Base-by-base conservation (phyloP, 2,797 vertebrate genomes). In the Australoheros facetus region DNA sequence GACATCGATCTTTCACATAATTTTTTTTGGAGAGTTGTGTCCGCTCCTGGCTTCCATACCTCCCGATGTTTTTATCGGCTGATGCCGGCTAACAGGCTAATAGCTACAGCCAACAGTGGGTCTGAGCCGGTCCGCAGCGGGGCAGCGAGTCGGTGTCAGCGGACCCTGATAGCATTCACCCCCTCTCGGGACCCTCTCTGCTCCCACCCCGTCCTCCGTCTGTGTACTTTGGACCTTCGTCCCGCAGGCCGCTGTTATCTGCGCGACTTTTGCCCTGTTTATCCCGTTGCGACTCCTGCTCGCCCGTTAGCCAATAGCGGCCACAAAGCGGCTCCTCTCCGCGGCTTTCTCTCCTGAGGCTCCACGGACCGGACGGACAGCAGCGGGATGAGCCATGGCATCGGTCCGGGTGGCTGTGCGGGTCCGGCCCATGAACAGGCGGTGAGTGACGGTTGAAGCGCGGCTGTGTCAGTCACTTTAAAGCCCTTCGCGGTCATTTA, bases 341-440 rank as follows among this genome's bases (percentile, higher is more conserved):
- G 21, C 60, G 26, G 75, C 73, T 23, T 37, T 37, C 37, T 37
- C 37, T 37, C 37, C 37, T 37, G 42, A 10, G 4, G 11, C 12
- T 42, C 11, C 11, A 21, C 59, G 2, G 4, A 32, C 59, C 39
- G 55, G 37, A 53, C 21, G 77, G 60, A 19, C 45, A 0, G 3
- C 80, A 58, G 79, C 83, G 88, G 86, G 32, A 89, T 89, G 96
- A 85, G 88, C 92, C 1, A 98, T 99, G 98, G 98, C 98, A 77
- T 99, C 98, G 45, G 98, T 99, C 53, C 97, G 97, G 92, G 98
- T 99, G 94, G 98, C 98, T 64, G 98, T 99, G 86, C 94, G 98
- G 86, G 96, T 99, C 92, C 90, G 98, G 82, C 98, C 98, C 77
- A 96, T 98, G 96, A 96, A 98, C 95, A 95, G 96, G 89, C 96